These are phyloP conservation scores for Anabacerthia variegaticeps DNA, from an alignment of 2,797 vertebrate genomes.

Conservation along the genomic window DNA sequence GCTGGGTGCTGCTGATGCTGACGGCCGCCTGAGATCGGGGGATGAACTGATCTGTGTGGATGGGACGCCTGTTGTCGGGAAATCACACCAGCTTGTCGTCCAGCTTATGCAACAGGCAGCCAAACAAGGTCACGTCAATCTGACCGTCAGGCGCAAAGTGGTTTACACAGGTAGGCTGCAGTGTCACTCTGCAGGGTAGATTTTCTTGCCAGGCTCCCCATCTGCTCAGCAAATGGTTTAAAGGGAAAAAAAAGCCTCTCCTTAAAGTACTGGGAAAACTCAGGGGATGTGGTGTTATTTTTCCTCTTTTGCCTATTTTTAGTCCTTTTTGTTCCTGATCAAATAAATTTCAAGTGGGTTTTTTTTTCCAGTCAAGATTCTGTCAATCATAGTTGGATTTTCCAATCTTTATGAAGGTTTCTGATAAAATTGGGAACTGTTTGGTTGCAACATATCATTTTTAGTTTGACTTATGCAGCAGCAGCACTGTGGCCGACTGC, in stretches of 20 bases:
- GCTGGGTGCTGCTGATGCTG: constrained; percentile 94
- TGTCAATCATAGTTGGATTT: neutral
- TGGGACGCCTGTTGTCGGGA: constrained; percentile 95
- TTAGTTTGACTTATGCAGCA: neutral
- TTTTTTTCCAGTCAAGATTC: neutral
- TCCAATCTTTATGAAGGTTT: neutral
- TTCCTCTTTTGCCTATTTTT: neutral
- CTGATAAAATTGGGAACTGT: neutral
- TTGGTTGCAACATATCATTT: fast-evolving
- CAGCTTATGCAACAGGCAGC: constrained; percentile 99
- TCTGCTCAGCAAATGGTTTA: constrained; percentile 13
- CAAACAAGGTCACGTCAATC: constrained; percentile 97
- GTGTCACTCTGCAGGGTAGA: neutral
- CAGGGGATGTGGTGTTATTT: neutral
- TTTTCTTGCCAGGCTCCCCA: constrained; percentile 17
- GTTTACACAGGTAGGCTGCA: constrained; percentile 85
- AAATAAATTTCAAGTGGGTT: neutral
- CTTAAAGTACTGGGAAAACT: neutral
- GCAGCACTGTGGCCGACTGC: neutral
- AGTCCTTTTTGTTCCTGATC: neutral
- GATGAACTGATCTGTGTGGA: constrained; percentile 97
- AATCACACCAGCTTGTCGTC: constrained; percentile 97
- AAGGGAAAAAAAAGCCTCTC: neutral
- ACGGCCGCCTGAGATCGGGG: constrained; percentile 93
- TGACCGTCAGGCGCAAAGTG: constrained; percentile 95